Evolutionary conservation across 1,140 invertebrate species (phyloP), one percentile per base, ranked within the genome.

Genomic region (Brachionus plicatilis): DNA sequence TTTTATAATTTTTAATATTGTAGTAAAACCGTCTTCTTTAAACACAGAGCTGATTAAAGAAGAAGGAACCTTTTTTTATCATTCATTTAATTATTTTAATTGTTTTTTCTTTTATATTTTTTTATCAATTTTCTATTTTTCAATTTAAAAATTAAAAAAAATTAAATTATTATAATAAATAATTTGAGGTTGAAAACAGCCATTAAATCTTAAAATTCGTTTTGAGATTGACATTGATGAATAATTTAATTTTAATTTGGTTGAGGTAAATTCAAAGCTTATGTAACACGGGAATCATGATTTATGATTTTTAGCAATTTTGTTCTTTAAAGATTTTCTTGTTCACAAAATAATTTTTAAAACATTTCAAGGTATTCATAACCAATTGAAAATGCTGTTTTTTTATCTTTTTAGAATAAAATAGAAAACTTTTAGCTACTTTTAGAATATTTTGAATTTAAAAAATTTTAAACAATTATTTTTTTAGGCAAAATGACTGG

Each of bases 371-470:
- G 53, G 12, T 56, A 68, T 68, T 68, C 33, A 33, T 37, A 68
- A 41, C 14, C 33, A 33, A 27, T 4, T n/a, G n/a, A 29, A 11
- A 68, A 14, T 68, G 60, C 60, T 66, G 60, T 66, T 27, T 41
- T 41, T 41, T 68, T 68, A 68, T 33, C 27, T 68, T 33, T 14
- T 33, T 68, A 33, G 27, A 33, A 33, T 33, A 6, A 14, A 33
- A 14, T 68, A 68, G 66, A 68, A 72, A 72, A 72, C 68, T 72
- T 72, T 72, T 72, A 72, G 68, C 37, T 72, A 20, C 37, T 72
- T 43, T 72, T 43, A 72, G 17, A 1, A 33, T 8, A 4, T 20
- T 17, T 43, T 6, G n/a, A n/a, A n/a, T 17, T 17, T 41, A 24
- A n/a, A 8, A 45, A 72, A 43, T 45, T 43, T 45, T n/a, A 17